phyloP scores from a whole-genome alignment of 2,888 invertebrate genomes.

The Platycnemis pennipes region DNA sequence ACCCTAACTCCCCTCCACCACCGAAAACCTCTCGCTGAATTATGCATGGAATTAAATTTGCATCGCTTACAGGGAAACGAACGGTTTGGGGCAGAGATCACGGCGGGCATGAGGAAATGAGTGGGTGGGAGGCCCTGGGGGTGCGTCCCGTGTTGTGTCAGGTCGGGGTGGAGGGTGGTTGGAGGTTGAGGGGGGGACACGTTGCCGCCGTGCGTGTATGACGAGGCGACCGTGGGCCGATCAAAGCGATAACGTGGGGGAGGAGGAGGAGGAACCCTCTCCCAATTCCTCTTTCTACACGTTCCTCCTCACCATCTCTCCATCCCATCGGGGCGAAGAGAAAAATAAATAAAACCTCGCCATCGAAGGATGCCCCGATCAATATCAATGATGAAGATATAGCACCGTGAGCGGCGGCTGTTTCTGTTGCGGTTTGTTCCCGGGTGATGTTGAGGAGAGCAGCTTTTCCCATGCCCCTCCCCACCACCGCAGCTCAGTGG shows the following conservation, averaged over 20 bases:
- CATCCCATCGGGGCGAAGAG: not conserved
- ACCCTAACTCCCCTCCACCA: not conserved
- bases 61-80: conserved; percentile 41
- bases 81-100: conserved; percentile 51
- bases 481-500: not conserved
- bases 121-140: not conserved
- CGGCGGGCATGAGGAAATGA: not conserved
- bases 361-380: not conserved
- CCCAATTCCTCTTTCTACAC: not conserved
- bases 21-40: conserved; percentile 45
- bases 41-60: conserved; percentile 54
- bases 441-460: not conserved
- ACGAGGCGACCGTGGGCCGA: no score
- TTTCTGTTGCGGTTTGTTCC: not conserved
- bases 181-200: not conserved
- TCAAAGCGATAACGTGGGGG: not conserved
- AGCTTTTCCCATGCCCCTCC: not conserved
- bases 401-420: not conserved
- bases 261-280: not conserved
- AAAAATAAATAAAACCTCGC: no score
- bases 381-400: not conserved
- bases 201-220: no score
- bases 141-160: not conserved
- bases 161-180: not conserved
- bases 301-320: not conserved